Conservation (phyloP, 1,140 invertebrate species). For the Pseudomyrmex cubaensis region DNA sequence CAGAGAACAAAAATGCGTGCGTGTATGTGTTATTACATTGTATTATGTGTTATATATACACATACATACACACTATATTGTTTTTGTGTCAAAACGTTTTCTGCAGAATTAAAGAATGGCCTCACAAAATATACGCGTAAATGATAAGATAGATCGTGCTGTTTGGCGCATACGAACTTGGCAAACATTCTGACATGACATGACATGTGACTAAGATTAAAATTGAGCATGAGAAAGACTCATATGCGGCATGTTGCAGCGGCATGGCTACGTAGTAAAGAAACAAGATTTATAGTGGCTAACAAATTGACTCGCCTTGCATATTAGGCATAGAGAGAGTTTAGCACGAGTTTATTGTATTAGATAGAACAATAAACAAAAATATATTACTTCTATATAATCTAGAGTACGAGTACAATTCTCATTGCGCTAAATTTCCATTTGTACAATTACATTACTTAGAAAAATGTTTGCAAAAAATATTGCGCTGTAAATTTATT, state of each 20-base stretch:
- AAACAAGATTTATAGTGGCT: conserved; percentile 25
- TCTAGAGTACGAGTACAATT: conserved; percentile 30
- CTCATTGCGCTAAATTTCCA: conserved; percentile 16
- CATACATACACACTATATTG: too few relatives aligned
- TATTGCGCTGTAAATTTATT: neutral
- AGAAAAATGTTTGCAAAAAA: neutral
- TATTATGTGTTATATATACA: too few relatives aligned
- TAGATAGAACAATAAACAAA: neutral
- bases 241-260: conserved; percentile 54
- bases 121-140: conserved; percentile 42
- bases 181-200: neutral
- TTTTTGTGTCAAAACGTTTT: too few relatives aligned
- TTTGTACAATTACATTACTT: neutral
- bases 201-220: conserved; percentile 38
- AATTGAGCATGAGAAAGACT: conserved; percentile 57
- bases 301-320: conserved; percentile 23
- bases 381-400: conserved; percentile 32
- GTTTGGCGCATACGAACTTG: conserved; percentile 32
- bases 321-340: conserved; percentile 10
- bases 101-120: conserved; percentile 52
- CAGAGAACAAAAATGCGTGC: too few relatives aligned
- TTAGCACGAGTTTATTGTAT: neutral
- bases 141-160: conserved; percentile 14
- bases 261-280: conserved; percentile 62
- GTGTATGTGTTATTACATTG: too few relatives aligned